These are phyloP conservation scores for Alouatta palliata DNA, from an alignment of 2,113 vertebrate genomes.

Conservation along the genomic window DNA sequence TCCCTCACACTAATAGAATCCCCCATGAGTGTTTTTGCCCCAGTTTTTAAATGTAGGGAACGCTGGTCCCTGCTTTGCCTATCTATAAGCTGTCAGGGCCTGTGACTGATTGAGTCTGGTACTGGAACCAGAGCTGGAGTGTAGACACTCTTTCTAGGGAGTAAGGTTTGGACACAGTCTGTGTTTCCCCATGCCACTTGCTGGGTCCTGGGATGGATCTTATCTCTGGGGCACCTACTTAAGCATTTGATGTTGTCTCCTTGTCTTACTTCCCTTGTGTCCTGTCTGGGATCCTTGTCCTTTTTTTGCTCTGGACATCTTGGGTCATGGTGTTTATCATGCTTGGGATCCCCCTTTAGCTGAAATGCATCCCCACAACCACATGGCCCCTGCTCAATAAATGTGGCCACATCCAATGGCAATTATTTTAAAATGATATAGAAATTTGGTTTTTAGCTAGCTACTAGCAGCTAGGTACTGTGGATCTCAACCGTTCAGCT, in stretches of 20 bases:
- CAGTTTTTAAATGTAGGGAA: neutral
- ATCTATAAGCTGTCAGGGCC: neutral
- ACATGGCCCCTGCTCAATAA: neutral
- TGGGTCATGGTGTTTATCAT: neutral
- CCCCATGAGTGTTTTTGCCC: neutral
- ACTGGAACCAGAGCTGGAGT: neutral
- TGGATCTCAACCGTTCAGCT: neutral
- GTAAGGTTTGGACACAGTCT: neutral
- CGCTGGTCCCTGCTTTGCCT: neutral
- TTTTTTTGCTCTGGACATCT: neutral
- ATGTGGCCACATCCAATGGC: neutral
- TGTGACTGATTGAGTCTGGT: neutral
- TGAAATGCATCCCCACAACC: neutral
- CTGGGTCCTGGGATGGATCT: neutral
- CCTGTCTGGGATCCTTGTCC: neutral
- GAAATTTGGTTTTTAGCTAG: neutral
- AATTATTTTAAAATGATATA: neutral
- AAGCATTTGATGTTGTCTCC: neutral
- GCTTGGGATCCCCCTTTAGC: neutral
- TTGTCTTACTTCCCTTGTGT: neutral
- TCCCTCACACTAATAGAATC: neutral
- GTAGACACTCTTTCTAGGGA: neutral
- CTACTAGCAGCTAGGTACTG: neutral
- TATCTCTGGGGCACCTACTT: neutral
- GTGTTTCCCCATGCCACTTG: neutral